These are phyloP conservation scores for Synergus gifuensis DNA, from an alignment of 2,888 invertebrate species.

Conservation along the genomic window DNA sequence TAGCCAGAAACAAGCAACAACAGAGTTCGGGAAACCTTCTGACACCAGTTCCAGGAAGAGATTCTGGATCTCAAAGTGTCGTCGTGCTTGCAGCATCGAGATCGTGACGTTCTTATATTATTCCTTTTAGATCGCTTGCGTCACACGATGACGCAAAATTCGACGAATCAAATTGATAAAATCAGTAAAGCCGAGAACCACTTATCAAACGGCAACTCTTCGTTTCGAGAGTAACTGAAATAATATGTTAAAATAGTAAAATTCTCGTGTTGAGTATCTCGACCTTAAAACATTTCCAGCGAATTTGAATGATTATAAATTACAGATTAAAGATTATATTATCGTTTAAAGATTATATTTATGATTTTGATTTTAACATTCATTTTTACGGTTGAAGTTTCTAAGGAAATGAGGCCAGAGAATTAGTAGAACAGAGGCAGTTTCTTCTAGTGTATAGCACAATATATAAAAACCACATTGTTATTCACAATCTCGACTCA, in stretches of 20 bases:
- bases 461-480: slow-evolving; percentile 9
- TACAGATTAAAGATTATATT: neutral
- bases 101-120: neutral
- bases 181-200: neutral
- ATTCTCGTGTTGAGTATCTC: neutral
- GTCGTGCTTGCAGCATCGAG: neutral
- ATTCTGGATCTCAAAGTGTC: neutral
- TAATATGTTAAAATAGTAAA: neutral
- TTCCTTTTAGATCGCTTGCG: neutral
- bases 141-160: neutral
- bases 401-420: neutral
- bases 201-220: neutral
- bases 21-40: neutral
- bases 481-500: slow-evolving; percentile 5
- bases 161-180: neutral
- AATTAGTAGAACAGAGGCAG: neutral
- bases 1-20: slow-evolving; percentile 4
- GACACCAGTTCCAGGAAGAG: slow-evolving; percentile 3
- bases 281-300: neutral
- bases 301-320: neutral
- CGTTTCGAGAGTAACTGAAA: neutral
- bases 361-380: neutral
- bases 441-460: neutral
- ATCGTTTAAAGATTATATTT: neutral
- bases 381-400: neutral